These are phyloP conservation scores for Metopolophium dirhodum DNA, from an alignment of 1,140 invertebrate species.

Conservation along the genomic window DNA sequence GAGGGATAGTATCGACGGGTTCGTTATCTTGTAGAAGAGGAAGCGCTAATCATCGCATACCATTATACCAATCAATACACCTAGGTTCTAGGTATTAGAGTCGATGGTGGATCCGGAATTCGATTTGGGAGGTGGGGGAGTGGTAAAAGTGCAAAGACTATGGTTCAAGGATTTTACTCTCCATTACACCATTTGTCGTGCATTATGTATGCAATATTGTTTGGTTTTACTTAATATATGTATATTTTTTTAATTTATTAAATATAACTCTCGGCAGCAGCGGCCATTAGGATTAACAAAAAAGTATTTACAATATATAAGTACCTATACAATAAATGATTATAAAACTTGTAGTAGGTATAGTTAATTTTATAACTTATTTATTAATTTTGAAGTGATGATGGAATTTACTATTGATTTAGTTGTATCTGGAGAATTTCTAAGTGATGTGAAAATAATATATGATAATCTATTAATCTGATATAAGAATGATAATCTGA, in stretches of 20 bases:
- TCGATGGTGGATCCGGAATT: not conserved
- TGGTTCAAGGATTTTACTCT: not conserved
- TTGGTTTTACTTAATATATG: not conserved
- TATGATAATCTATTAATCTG: too few species aligned
- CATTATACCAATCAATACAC: not conserved
- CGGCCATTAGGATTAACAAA: not conserved
- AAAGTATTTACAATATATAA: not conserved
- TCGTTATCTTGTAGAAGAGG: not conserved
- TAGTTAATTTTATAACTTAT: not conserved
- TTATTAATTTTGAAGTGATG: not conserved
- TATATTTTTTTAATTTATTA: not conserved
- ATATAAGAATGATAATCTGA: too few species aligned
- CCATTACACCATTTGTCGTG: not conserved
- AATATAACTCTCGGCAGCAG: not conserved
- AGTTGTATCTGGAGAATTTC: too few species aligned
- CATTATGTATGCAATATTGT: not conserved
- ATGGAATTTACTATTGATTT: not conserved
- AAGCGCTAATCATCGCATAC: not conserved
- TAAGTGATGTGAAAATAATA: not conserved
- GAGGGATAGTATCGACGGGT: not conserved
- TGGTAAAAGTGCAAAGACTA: not conserved
- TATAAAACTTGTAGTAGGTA: not conserved
- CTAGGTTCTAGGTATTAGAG: not conserved
- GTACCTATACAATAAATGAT: not conserved
- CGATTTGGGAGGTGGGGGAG: not conserved